These are phyloP conservation scores for Zeus faber DNA, from an alignment of 2,113 vertebrate genomes.

Conservation along the genomic window DNA sequence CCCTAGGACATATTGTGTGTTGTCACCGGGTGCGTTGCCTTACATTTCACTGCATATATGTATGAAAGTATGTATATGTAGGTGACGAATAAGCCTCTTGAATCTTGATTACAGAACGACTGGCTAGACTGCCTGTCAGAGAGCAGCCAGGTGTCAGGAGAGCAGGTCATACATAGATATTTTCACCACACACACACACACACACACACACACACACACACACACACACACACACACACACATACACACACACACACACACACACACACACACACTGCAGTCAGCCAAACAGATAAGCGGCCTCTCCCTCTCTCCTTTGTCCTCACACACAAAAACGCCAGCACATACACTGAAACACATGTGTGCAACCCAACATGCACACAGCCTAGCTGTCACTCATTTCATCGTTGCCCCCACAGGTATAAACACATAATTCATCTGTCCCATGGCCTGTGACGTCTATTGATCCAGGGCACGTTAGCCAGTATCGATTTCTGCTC, in stretches of 20 bases:
- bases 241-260: constrained; percentile 28
- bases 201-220: constrained; percentile 2
- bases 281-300: too few relatives aligned
- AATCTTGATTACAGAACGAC: too few relatives aligned
- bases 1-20: too few relatives aligned
- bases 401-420: neutral
- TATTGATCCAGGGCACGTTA: too few relatives aligned
- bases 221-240: constrained; percentile 6
- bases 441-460: too few relatives aligned
- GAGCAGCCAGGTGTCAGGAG: too few relatives aligned
- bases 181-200: constrained; percentile 24
- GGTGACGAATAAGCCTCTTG: neutral
- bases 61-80: neutral
- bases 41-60: neutral
- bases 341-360: neutral
- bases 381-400: neutral
- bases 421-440: neutral
- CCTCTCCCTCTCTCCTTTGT: too few relatives aligned
- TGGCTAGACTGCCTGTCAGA: too few relatives aligned
- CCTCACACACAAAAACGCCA: too few relatives aligned
- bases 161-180: constrained; percentile 14
- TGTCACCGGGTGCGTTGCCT: too few relatives aligned
- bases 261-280: neutral
- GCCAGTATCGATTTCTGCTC: too few relatives aligned
- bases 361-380: neutral